These are phyloP conservation scores for Epizoanthus illoricatus DNA, from an alignment of 92 coral and sea anemone species.

Conservation along the genomic window DNA sequence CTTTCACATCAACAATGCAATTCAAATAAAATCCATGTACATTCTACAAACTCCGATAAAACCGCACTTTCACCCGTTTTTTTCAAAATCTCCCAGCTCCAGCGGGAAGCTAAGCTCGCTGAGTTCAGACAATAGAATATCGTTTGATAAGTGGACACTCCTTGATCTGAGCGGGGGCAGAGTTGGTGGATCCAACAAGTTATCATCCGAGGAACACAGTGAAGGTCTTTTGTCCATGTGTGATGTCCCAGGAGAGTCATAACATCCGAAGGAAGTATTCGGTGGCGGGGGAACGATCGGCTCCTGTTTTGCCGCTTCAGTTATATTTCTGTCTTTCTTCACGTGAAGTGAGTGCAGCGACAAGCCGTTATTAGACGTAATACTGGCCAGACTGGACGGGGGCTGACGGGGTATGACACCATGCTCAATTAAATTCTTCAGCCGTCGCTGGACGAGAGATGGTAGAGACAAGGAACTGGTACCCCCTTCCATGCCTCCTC, in stretches of 20 bases:
- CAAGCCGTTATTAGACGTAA: neutral
- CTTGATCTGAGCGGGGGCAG: conserved; percentile 2
- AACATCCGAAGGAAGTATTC: conserved; percentile 20
- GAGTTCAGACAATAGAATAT: conserved; percentile 1
- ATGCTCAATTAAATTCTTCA: conserved; percentile 23
- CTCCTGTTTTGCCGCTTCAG: neutral
- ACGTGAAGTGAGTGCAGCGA: conserved; percentile 9
- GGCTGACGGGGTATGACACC: conserved; percentile 20
- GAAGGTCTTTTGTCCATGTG: neutral
- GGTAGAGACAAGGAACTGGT: neutral
- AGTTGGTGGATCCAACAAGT: neutral
- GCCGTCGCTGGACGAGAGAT: conserved; percentile 16
- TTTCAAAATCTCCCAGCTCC: neutral
- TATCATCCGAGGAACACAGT: neutral
- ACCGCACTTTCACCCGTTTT: neutral
- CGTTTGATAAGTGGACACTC: neutral
- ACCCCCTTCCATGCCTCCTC: neutral
- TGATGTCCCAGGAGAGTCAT: conserved; percentile 17
- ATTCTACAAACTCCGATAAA: too few species aligned
- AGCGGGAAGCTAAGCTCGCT: conserved; percentile 1
- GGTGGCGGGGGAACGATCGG: conserved; percentile 23
- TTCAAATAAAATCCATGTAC: too few species aligned
- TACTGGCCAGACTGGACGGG: neutral
- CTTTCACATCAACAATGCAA: too few species aligned
- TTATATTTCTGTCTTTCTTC: neutral